Base-by-base conservation (phyloP, 37 sponge, comb jelly and placozoan species). In the Halisarca cf. caerulea region DNA sequence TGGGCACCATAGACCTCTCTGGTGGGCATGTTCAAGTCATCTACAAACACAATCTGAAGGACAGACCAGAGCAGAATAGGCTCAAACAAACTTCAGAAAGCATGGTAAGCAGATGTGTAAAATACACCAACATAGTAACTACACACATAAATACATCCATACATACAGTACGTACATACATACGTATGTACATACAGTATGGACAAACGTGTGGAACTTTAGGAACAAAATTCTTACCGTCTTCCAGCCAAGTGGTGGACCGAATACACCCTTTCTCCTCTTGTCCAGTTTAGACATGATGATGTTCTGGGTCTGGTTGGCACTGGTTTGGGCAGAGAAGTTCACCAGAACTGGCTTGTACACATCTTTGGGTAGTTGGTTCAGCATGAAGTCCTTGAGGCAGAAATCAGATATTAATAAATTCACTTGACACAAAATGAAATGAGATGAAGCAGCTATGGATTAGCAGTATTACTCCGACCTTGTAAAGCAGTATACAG, bases 221-320 rank as follows among this genome's bases (percentile, higher is more conserved):
- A 47, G 6, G 11, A 6, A 47, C 51, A 47, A 11, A 47, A 34
- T 23, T 30, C 91, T 90, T 36, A 95, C 93, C 33, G 96, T 95
- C 61, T 89, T 95, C 94, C 91, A 87, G 15, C 99, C 99, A 59
- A 96, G 83, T 9, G 99, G 99, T 64, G 99, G 99, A 33, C 99
- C 99, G 82, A 90, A 98, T 3, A 98, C 90, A 61, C 99, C 99
- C 81, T 98, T 98, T 23, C 99, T 87, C 27, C 99, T 82, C 90
- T 96, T 98, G 85, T 98, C 99, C 84, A 98, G 85, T 82, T 98
- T 98, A 64, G 97, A 94, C 83, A 98, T 77, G 87, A 98, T 92
- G 79, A 98, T 98, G 84, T 96, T 90, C 82, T 98, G 99, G 2
- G 99, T 98, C 82, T 98, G 99, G 42, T 94, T 98, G 69, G 99